phyloP scores from a whole-genome alignment of 2,113 vertebrate genomes.

The Thalassoma bifasciatum region DNA sequence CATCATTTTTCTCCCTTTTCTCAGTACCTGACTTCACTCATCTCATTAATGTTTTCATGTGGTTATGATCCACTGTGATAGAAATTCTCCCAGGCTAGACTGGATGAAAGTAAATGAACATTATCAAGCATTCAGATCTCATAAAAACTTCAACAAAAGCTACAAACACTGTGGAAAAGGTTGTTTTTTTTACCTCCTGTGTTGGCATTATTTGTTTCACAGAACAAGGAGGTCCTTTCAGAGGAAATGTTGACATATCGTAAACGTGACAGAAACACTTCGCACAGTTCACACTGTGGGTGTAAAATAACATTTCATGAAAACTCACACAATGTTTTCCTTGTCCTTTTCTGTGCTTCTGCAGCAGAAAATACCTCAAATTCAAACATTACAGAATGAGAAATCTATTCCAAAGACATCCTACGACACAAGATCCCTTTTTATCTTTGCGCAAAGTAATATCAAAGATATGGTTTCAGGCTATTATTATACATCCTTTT shows the following conservation, averaged over 20 bases:
- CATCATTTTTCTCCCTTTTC: no score
- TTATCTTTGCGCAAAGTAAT: constrained; percentile 1
- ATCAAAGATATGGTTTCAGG: constrained; percentile 25
- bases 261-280: not conserved
- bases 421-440: not conserved
- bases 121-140: not conserved
- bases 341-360: not conserved
- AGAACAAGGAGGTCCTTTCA: not conserved
- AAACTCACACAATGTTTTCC: not conserved
- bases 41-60: no score
- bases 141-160: not conserved
- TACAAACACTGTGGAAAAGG: not conserved
- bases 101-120: not conserved
- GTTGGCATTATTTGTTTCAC: not conserved
- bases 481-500: constrained; percentile 15
- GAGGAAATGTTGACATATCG: not conserved
- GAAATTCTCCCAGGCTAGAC: not conserved
- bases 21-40: no score
- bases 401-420: not conserved
- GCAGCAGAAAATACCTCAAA: not conserved
- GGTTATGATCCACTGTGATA: not conserved
- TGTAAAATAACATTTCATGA: constrained; percentile 1
- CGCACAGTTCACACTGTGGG: not conserved
- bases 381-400: constrained; percentile 11
- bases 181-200: not conserved